phyloP scores from a whole-genome alignment of 53 echinoderm and acorn worm genomes.

The Holothuria scabra region DNA sequence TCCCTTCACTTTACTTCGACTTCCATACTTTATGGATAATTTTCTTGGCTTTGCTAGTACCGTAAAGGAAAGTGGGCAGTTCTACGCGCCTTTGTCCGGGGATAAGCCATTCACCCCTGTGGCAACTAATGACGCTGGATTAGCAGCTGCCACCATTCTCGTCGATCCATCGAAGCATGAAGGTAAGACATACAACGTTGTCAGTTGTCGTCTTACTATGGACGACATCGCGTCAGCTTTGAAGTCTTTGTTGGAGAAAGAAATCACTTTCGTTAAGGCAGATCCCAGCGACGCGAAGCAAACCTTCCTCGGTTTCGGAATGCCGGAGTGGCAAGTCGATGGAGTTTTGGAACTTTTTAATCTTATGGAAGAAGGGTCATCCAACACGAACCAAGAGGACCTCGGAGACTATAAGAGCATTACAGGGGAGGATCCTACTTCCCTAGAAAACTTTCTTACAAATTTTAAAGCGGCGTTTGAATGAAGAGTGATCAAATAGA shows the following conservation, averaged over 20 bases:
- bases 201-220: constrained; percentile 1
- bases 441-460: constrained; percentile 33
- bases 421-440: constrained; percentile 46
- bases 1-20: constrained; percentile 44
- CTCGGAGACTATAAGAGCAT: constrained; percentile 49
- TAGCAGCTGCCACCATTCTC: constrained; percentile 46
- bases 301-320: constrained; percentile 25
- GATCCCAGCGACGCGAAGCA: constrained; percentile 35
- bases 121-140: constrained; percentile 31
- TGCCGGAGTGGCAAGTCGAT: constrained; percentile 53
- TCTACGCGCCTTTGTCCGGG: constrained; percentile 1
- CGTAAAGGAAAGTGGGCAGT: constrained; percentile 23
- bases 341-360: constrained; percentile 38
- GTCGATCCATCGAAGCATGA: constrained; percentile 35
- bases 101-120: constrained; percentile 31
- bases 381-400: constrained; percentile 15
- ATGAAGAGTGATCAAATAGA: not conserved
- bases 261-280: constrained; percentile 12
- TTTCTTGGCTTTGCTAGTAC: constrained; percentile 2
- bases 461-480: constrained; percentile 22
- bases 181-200: constrained; percentile 52
- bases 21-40: constrained; percentile 53
- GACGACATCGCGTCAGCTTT: constrained; percentile 29
- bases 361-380: constrained; percentile 40
- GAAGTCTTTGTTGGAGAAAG: constrained; percentile 28